Conservation (phyloP, 2,888 invertebrate genomes). For the Oegoconia quadripuncta region DNA sequence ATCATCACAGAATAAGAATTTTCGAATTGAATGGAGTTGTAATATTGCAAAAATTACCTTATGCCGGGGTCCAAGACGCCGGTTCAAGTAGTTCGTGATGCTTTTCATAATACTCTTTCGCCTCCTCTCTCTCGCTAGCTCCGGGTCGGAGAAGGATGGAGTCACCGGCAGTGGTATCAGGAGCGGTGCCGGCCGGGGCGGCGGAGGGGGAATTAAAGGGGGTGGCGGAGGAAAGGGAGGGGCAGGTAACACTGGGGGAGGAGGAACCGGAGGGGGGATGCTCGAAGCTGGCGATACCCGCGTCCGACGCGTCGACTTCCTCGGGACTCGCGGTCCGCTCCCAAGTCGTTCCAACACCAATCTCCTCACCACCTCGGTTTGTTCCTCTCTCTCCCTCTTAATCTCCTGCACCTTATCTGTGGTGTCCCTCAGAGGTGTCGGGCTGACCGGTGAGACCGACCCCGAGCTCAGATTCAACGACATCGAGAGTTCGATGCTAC, state of each 20-base stretch:
- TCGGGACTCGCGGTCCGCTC: constrained; percentile 32
- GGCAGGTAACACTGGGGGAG: constrained; percentile 31
- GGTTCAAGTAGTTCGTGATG: constrained; percentile 89
- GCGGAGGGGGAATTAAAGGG: constrained; percentile 25
- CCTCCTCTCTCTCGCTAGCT: constrained; percentile 80
- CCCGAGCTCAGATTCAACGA: constrained; percentile 47
- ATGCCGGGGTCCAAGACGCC: constrained; percentile 82
- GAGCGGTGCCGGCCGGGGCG: constrained; percentile 40
- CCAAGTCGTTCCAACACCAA: constrained; percentile 88
- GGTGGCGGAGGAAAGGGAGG: constrained; percentile 33
- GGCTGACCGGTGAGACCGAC: constrained; percentile 50
- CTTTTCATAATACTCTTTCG: constrained; percentile 91
- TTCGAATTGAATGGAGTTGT: too few species aligned
- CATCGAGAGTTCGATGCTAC: constrained; percentile 41
- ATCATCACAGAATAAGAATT: too few species aligned
- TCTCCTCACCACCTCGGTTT: constrained; percentile 90
- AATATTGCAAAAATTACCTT: constrained; percentile 62
- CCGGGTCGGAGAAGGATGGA: constrained; percentile 79
- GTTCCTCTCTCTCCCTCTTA: constrained; percentile 88
- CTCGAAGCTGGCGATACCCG: constrained; percentile 34
- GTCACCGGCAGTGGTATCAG: constrained; percentile 51
- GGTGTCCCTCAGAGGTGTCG: constrained; percentile 64
- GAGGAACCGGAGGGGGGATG: constrained; percentile 49
- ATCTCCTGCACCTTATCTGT: constrained; percentile 86
- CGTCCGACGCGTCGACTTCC: constrained; percentile 37